These are phyloP conservation scores for Cryptoprocta ferox DNA, from an alignment of 2,797 vertebrate genomes.

Conservation along the genomic window DNA sequence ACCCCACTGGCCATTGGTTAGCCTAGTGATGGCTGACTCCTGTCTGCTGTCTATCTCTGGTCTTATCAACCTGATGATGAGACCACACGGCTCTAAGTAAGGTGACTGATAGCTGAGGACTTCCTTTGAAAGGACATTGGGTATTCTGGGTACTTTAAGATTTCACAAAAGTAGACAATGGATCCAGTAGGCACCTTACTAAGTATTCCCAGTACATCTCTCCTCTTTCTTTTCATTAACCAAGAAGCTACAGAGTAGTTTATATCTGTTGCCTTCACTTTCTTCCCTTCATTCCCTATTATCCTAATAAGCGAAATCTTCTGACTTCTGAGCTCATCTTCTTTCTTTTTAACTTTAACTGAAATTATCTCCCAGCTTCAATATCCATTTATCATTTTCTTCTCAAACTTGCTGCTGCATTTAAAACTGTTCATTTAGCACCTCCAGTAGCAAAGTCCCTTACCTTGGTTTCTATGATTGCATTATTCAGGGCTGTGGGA, in stretches of 20 bases:
- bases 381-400: background rate
- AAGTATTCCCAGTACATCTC: too few relatives aligned
- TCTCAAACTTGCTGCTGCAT: background rate
- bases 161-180: background rate
- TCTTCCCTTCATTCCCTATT: background rate
- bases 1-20: background rate
- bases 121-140: background rate
- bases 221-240: background rate
- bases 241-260: background rate
- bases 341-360: background rate
- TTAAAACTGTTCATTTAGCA: background rate
- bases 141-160: background rate
- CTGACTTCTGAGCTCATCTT: background rate
- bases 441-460: background rate
- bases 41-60: background rate
- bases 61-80: background rate
- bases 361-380: background rate
- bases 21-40: background rate
- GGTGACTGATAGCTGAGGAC: background rate
- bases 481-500: background rate
- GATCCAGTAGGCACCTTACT: background rate
- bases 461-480: background rate
- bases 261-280: background rate
- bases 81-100: background rate
- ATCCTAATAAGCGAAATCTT: background rate